These are phyloP conservation scores for Lagopus muta DNA, from an alignment of 2,113 vertebrate genomes.

Conservation along the genomic window DNA sequence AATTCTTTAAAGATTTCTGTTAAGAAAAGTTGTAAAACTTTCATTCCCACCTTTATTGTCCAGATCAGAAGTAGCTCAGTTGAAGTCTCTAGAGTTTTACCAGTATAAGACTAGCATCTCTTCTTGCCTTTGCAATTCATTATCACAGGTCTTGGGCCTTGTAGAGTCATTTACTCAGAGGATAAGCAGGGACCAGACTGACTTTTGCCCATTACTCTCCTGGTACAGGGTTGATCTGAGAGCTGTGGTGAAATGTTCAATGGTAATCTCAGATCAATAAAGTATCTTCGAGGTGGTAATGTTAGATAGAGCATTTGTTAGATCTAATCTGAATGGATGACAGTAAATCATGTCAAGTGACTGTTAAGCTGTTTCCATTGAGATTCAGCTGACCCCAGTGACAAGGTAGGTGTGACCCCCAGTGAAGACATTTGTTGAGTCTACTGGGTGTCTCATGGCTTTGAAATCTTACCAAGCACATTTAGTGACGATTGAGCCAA, in stretches of 20 bases:
- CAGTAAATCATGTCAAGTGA: not conserved
- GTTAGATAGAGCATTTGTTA: not conserved
- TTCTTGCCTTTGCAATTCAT: not conserved
- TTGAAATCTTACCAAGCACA: not conserved
- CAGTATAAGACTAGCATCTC: not conserved
- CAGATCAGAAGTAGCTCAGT: not conserved
- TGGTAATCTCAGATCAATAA: not conserved
- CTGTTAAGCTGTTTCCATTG: not conserved
- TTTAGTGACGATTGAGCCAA: not conserved
- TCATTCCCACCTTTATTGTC: not conserved
- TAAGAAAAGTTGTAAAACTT: not conserved
- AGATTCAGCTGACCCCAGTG: not conserved
- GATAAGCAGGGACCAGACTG: not conserved
- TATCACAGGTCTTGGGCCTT: not conserved
- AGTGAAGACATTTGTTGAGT: not conserved
- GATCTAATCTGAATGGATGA: not conserved
- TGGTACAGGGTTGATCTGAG: not conserved
- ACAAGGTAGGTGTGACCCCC: fast-evolving
- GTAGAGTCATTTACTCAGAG: not conserved
- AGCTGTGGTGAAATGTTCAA: not conserved
- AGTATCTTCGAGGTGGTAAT: not conserved
- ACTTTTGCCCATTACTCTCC: not conserved
- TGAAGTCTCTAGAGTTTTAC: not conserved
- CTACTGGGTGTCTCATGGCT: not conserved
- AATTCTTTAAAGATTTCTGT: not conserved